Evolutionary conservation across 1,140 invertebrate species (phyloP).

Genomic region (Trichomalopsis sarcophagae): DNA sequence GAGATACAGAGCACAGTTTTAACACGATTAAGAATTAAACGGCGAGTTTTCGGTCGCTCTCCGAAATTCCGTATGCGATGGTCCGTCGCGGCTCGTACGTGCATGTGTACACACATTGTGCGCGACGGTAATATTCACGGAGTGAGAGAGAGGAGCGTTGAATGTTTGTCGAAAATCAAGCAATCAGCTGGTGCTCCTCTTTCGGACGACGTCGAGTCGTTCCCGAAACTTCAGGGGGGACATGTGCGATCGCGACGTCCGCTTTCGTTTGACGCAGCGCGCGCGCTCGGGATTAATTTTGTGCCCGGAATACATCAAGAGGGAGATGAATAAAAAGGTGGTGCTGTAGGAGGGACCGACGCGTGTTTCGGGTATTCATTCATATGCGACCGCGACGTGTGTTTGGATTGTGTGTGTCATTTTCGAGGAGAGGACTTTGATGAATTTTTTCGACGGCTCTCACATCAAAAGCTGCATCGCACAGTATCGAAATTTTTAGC

Average conservation of each 20-base stretch:
- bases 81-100: constrained; percentile 45
- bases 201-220: neutral
- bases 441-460: too few species aligned
- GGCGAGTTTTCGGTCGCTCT: constrained; percentile 44
- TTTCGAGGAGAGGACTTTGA: neutral
- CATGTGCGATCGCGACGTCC: neutral
- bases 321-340: constrained; percentile 11
- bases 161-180: constrained; percentile 67
- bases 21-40: constrained; percentile 61
- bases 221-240: neutral
- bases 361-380: neutral
- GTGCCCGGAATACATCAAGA: constrained; percentile 28
- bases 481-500: too few species aligned
- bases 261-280: neutral
- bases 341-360: neutral
- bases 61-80: constrained; percentile 59
- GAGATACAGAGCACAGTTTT: constrained; percentile 48
- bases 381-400: neutral
- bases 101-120: constrained; percentile 53
- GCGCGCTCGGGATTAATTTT: constrained; percentile 34
- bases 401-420: neutral
- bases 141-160: constrained; percentile 45
- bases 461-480: too few species aligned
- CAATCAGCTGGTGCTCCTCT: constrained; percentile 57
- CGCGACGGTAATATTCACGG: constrained; percentile 57